phyloP scores from a whole-genome alignment of 2,888 invertebrate genomes.

The Tetragnatha montana region DNA sequence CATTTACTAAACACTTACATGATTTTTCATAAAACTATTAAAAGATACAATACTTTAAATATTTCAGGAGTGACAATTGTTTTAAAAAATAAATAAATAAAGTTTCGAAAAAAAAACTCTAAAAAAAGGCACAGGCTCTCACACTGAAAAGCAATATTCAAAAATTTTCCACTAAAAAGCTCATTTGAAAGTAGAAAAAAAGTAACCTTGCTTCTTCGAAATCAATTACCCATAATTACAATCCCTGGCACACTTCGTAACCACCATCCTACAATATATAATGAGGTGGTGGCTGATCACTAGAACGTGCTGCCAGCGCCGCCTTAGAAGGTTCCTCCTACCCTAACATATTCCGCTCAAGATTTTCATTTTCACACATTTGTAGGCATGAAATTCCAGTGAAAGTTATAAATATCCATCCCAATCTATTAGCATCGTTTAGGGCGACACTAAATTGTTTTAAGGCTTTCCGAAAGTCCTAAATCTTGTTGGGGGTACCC shows the following conservation, averaged over 20 bases:
- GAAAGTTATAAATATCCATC: slow-evolving; percentile 36
- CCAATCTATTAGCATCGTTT: slow-evolving; percentile 32
- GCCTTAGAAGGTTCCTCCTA: not conserved
- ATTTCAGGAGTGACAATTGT: too few relatives aligned
- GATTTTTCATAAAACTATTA: too few relatives aligned
- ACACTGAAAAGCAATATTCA: too few relatives aligned
- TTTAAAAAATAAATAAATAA: too few relatives aligned
- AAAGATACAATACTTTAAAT: too few relatives aligned
- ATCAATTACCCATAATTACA: not conserved
- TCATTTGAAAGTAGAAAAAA: not conserved
- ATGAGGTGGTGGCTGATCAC: slow-evolving; percentile 2
- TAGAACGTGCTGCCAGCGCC: slow-evolving; percentile 3
- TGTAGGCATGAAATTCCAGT: slow-evolving; percentile 18
- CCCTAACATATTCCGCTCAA: not conserved
- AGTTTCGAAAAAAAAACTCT: too few relatives aligned
- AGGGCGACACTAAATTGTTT: slow-evolving; percentile 18
- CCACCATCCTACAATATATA: not conserved
- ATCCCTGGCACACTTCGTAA: not conserved
- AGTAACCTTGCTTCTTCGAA: not conserved
- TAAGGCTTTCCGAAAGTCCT: slow-evolving; percentile 40
- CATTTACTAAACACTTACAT: too few relatives aligned
- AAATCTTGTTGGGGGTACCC: slow-evolving; percentile 3
- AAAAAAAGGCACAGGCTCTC: too few relatives aligned
- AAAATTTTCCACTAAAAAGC: too few relatives aligned
- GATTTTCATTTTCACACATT: slow-evolving; percentile 21